Evolutionary conservation across 2,797 vertebrate genomes (phyloP).

Genomic region (Acipenser transmontanus): DNA sequence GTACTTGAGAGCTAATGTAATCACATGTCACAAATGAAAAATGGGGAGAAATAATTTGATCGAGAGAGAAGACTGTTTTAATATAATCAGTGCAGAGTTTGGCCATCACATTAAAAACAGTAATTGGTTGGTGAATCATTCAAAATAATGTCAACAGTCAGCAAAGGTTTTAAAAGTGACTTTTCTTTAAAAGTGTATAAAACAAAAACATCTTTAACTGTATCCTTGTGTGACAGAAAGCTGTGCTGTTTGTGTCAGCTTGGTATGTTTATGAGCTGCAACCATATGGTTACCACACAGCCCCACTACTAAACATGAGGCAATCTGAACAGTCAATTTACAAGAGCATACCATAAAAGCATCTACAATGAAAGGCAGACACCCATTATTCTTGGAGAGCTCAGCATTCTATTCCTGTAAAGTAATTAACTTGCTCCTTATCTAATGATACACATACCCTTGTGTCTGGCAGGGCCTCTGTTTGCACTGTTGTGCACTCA

Average conservation of each 20-base stretch:
- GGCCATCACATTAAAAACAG: background rate
- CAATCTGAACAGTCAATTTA: slow-evolving; percentile 43
- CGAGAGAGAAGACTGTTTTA: background rate
- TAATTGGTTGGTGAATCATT: background rate
- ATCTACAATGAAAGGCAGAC: slow-evolving; percentile 52
- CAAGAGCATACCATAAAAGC: slow-evolving; percentile 19
- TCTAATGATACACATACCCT: slow-evolving; percentile 55
- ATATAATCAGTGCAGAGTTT: background rate
- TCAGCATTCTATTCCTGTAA: slow-evolving; percentile 41
- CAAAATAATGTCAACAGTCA: no score
- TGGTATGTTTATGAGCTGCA: slow-evolving; percentile 21
- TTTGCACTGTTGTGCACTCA: slow-evolving; percentile 29
- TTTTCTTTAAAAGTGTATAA: background rate
- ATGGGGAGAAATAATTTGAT: background rate
- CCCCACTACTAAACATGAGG: slow-evolving; percentile 34
- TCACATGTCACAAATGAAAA: background rate
- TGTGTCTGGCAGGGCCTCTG: slow-evolving; percentile 41
- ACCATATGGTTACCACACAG: slow-evolving; percentile 56
- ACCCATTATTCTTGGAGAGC: slow-evolving; percentile 44
- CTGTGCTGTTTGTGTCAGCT: slow-evolving; percentile 33
- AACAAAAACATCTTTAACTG: slow-evolving; percentile 15
- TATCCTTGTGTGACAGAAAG: slow-evolving; percentile 34
- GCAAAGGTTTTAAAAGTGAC: no score
- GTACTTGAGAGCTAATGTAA: background rate
- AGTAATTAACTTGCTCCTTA: slow-evolving; percentile 67